Conservation (phyloP, 1,140 invertebrate species). For the Hyphantria cunea region DNA sequence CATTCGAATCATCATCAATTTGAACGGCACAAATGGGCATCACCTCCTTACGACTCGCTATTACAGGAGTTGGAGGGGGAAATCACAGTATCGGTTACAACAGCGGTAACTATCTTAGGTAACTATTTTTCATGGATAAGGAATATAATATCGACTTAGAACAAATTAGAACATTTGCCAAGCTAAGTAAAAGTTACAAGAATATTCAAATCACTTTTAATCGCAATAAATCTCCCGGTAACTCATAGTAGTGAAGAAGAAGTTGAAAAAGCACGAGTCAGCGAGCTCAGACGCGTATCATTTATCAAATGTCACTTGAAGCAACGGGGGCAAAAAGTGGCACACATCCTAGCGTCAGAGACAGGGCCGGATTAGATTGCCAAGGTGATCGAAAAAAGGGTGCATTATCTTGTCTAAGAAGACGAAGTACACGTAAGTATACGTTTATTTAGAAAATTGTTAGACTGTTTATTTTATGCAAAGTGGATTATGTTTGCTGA, state of each 20-base stretch:
- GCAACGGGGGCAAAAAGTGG: constrained; percentile 31
- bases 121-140: too few species aligned
- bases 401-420: constrained; percentile 7
- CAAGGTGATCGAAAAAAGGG: not conserved
- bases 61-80: too few species aligned
- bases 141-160: too few species aligned
- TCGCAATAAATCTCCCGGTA: constrained; percentile 28
- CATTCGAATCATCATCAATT: too few species aligned
- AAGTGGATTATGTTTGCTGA: not conserved
- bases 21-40: too few species aligned
- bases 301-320: constrained; percentile 38
- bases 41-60: too few species aligned
- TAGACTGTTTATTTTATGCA: constrained; percentile 1
- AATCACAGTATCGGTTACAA: too few species aligned
- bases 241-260: constrained; percentile 29
- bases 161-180: too few species aligned
- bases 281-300: constrained; percentile 12
- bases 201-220: not conserved
- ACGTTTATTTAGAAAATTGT: not conserved
- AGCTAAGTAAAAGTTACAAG: too few species aligned
- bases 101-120: too few species aligned
- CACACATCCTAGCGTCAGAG: constrained; percentile 8
- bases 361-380: constrained; percentile 16
- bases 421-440: too few species aligned
- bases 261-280: constrained; percentile 32